Evolutionary conservation across 2,888 invertebrate genomes (phyloP).

Genomic region (Apodemia zela): DNA sequence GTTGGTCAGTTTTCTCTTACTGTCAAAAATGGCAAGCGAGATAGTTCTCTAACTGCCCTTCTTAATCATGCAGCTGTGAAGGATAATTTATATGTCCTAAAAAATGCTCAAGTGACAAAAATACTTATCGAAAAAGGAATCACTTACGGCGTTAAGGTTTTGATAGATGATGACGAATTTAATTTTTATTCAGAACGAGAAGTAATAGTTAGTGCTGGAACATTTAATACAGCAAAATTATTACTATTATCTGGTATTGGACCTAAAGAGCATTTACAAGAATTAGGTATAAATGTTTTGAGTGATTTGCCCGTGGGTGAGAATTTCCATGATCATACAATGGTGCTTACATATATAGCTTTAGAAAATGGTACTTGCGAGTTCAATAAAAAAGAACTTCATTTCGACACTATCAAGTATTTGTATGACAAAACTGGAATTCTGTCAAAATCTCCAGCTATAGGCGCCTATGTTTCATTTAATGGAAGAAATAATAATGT

Average conservation of each 20-base stretch:
- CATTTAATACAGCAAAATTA: conserved; percentile 61
- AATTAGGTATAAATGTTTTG: conserved; percentile 43
- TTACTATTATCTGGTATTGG: conserved; percentile 61
- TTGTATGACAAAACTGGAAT: conserved; percentile 50
- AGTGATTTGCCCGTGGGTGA: conserved; percentile 57
- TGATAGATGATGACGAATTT: conserved; percentile 36
- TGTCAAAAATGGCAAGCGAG: conserved; percentile 48
- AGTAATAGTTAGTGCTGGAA: conserved; percentile 57
- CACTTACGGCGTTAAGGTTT: conserved; percentile 48
- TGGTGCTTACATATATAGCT: conserved; percentile 51
- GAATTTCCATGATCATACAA: conserved; percentile 60
- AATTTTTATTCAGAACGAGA: conserved; percentile 49
- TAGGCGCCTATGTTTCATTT: conserved; percentile 51
- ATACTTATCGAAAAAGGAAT: conserved; percentile 46
- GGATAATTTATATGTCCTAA: conserved; percentile 48
- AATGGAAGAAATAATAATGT: conserved; percentile 35
- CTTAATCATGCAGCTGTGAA: conserved; percentile 41
- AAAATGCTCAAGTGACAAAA: conserved; percentile 48
- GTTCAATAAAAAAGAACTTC: conserved; percentile 29
- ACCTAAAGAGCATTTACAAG: conserved; percentile 45
- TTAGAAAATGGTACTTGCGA: conserved; percentile 53
- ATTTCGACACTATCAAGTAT: conserved; percentile 52
- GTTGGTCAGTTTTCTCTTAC: conserved; percentile 64
- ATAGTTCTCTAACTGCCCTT: conserved; percentile 55
- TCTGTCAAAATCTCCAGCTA: conserved; percentile 45